Evolutionary conservation across 2,888 invertebrate genomes (phyloP).

Genomic region (Drosophila paracracens): DNA sequence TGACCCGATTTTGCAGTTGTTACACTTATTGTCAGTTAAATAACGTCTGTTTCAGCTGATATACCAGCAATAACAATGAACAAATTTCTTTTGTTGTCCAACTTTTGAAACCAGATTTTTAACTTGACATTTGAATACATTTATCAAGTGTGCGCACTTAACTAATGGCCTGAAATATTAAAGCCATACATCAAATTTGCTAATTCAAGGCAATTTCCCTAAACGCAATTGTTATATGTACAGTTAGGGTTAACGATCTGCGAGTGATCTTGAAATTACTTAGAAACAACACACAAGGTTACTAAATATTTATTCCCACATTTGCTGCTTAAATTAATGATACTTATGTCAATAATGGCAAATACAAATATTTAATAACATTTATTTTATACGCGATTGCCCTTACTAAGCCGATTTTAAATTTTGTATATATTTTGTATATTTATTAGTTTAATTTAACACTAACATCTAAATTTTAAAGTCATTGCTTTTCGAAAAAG

Average conservation of each 20-base stretch:
- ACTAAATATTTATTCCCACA: background rate
- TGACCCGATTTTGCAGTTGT: constrained; percentile 62
- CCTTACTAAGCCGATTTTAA: background rate
- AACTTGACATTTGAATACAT: constrained; percentile 20
- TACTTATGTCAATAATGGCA: background rate
- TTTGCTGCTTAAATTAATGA: background rate
- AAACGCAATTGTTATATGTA: constrained; percentile 3
- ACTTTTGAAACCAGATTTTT: background rate
- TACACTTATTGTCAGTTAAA: constrained; percentile 65
- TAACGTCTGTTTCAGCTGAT: constrained; percentile 47
- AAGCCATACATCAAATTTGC: constrained; percentile 1
- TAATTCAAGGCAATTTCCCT: constrained; percentile 24
- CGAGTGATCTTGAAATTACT: constrained; percentile 31
- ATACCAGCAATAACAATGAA: constrained; percentile 30
- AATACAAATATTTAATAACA: background rate
- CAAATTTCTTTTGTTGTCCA: constrained; percentile 6
- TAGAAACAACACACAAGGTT: constrained; percentile 23
- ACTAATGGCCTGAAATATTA: constrained; percentile 18
- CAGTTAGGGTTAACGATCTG: constrained; percentile 31
- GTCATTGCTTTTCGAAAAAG: background rate
- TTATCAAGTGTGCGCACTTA: background rate
- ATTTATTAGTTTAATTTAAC: background rate
- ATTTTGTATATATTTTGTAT: background rate
- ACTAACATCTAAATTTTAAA: background rate
- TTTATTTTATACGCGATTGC: background rate